Evolutionary conservation across 2,888 invertebrate genomes (phyloP), one percentile per base, ranked within the genome.

Genomic region (Auanema sp.): DNA sequence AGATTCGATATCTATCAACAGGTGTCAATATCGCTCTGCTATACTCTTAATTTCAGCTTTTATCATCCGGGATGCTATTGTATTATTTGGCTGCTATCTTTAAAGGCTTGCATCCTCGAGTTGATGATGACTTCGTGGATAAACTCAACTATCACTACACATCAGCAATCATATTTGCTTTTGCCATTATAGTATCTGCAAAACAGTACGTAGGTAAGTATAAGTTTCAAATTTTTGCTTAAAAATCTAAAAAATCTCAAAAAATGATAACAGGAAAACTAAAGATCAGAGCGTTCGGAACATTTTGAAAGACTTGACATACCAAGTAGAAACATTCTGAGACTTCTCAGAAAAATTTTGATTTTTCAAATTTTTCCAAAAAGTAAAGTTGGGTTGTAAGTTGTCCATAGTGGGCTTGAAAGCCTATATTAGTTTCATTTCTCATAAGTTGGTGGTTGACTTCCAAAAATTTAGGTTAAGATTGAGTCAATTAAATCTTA

Each of bases 151-250:
- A 82, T 68, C 82, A 83, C 71, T 83, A 83, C 72, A 83, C 83
- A 53, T 84, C 83, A 55, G 83, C 83, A 60, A 84, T 83, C 61
- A 83, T 83, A 66, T 83, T 83, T 64, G 84, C 83, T 11, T 83
- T 83, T 69, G 83, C 83, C 53, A 84, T 83, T 52, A 86, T 83
- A 83, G 87, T 84, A 24, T 83, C 83, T 33, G 83, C 83, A 47
- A 83, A 83, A 66, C 83, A 83, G 71, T 83, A 84, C 68, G 83
- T 83, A 65, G 83, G 83, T 75, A 41, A 62, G 77, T 65, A 33
- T 65, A 33, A 25, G 3, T 5, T 33, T 47, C 3, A 18, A 3
- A 21, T 47, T 47, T 47, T 5, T 47, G 3, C 3, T 47, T 5
- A 47, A 47, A 18, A 47, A 47, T 18, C 8, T 3, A 33, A 33